Conservation (phyloP, 2,797 vertebrate genomes). For the Coregonus sp. region DNA sequence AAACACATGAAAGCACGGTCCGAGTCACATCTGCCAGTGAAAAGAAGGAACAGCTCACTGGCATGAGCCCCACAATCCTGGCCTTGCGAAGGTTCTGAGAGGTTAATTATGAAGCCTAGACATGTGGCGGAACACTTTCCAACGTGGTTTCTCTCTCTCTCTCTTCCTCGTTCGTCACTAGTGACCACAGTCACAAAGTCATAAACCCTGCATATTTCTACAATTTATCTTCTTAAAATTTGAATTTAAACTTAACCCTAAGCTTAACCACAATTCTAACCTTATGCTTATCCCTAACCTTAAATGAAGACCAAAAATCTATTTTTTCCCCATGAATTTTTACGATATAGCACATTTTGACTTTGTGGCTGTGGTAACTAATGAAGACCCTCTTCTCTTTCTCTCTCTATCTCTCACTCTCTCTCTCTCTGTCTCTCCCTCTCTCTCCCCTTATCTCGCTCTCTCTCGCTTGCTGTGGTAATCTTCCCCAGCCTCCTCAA, state of each 20-base stretch:
- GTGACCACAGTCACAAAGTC: too few species aligned
- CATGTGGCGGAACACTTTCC: slow-evolving; percentile 66
- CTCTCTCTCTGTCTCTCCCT: slow-evolving; percentile 42
- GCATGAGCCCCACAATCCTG: slow-evolving; percentile 40
- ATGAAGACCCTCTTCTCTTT: slow-evolving; percentile 21
- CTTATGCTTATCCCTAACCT: too few species aligned
- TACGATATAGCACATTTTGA: too few species aligned
- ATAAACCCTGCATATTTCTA: too few species aligned
- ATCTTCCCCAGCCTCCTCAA: slow-evolving; percentile 68
- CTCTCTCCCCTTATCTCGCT: slow-evolving; percentile 47
- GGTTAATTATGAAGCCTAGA: slow-evolving; percentile 57
- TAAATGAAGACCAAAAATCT: too few species aligned
- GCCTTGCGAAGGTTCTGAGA: slow-evolving; percentile 62
- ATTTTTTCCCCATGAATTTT: too few species aligned
- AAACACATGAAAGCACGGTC: slow-evolving; percentile 67
- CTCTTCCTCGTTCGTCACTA: too few species aligned
- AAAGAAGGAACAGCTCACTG: slow-evolving; percentile 64
- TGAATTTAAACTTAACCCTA: too few species aligned
- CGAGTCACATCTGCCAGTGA: slow-evolving; percentile 69
- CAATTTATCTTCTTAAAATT: too few species aligned
- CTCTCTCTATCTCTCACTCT: slow-evolving; percentile 28
- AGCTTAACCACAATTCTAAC: too few species aligned
- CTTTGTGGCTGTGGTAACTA: too few species aligned
- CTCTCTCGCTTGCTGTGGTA: slow-evolving; percentile 24
- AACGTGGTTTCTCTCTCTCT: slow-evolving; percentile 22